Percentiles rank a stretch among this genome's conserved stretches.
Evolutionary conservation across 2,888 invertebrate genomes (phyloP).

Genomic region (Sphinx pinastri): DNA sequence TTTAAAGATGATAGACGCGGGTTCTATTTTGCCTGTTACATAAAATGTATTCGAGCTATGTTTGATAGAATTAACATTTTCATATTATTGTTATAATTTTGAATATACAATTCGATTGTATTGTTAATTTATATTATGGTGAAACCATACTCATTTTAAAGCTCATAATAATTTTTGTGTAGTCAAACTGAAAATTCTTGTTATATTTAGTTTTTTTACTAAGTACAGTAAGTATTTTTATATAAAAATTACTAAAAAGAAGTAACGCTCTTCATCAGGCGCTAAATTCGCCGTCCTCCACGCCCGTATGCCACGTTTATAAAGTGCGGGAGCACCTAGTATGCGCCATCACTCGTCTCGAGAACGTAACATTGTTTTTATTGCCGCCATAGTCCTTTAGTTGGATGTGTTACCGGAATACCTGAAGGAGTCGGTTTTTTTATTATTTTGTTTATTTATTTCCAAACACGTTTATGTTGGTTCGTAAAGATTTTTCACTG

Average conservation of each 20-base stretch:
- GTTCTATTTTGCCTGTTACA: neutral
- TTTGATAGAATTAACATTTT: too few species aligned
- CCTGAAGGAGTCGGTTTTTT: slow-evolving; percentile 24
- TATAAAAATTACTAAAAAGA: neutral
- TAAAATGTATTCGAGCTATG: too few species aligned
- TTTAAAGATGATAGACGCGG: neutral
- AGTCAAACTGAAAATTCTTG: too few species aligned
- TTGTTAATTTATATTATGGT: too few species aligned
- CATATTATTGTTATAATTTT: too few species aligned
- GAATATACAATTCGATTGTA: too few species aligned
- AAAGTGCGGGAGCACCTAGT: slow-evolving; percentile 30
- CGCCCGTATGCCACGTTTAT: slow-evolving; percentile 28
- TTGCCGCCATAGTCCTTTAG: slow-evolving; percentile 50
- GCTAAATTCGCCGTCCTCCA: neutral
- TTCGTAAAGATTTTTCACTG: slow-evolving; percentile 28
- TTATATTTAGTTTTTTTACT: too few species aligned
- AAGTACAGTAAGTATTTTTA: too few species aligned
- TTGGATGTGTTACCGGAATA: slow-evolving; percentile 49
- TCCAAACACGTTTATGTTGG: slow-evolving; percentile 28
- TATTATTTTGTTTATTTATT: slow-evolving; percentile 26
- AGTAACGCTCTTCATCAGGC: neutral
- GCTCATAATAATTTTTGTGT: too few species aligned
- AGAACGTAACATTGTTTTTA: slow-evolving; percentile 50
- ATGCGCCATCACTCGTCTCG: slow-evolving; percentile 27
- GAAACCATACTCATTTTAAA: too few species aligned